phyloP scores from a whole-genome alignment of 2,888 invertebrate genomes.

The Quadriops clusia region DNA sequence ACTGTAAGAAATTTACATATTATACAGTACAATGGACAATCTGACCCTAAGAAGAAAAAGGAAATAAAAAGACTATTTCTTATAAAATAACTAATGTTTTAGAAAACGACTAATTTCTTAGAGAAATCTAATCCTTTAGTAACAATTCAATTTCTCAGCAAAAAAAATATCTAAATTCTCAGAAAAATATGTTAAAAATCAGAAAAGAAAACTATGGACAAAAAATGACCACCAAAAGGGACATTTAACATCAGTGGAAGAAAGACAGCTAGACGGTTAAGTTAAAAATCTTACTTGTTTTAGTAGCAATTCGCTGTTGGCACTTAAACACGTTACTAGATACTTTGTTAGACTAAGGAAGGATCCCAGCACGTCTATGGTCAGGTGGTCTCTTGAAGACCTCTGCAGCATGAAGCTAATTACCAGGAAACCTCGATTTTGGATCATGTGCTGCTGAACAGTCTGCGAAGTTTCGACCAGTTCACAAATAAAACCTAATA shows the following conservation, averaged over 20 bases:
- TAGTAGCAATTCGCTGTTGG: constrained; percentile 80
- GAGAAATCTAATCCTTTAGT: constrained; percentile 3
- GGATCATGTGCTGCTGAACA: constrained; percentile 98
- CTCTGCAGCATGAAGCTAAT: constrained; percentile 94
- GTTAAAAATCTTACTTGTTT: constrained; percentile 62
- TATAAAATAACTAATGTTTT: constrained; percentile 5
- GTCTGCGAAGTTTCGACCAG: constrained; percentile 93
- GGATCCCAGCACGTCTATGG: constrained; percentile 84
- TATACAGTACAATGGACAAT: constrained; percentile 4
- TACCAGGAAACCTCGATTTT: constrained; percentile 95
- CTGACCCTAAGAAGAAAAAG: background rate
- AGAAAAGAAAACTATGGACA: no score
- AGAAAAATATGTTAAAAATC: no score
- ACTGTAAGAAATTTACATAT: constrained; percentile 18
- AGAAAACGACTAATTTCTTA: background rate
- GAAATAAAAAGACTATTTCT: background rate
- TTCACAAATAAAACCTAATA: constrained; percentile 94
- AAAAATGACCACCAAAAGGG: no score
- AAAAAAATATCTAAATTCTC: no score
- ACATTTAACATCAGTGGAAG: background rate
- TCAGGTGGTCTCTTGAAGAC: constrained; percentile 85
- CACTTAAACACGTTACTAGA: constrained; percentile 83
- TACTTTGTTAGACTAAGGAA: constrained; percentile 87
- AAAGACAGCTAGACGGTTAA: constrained; percentile 1
- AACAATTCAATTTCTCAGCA: no score